Evolutionary conservation across 1,140 invertebrate genomes (phyloP).

Genomic region (Nasonia giraulti): DNA sequence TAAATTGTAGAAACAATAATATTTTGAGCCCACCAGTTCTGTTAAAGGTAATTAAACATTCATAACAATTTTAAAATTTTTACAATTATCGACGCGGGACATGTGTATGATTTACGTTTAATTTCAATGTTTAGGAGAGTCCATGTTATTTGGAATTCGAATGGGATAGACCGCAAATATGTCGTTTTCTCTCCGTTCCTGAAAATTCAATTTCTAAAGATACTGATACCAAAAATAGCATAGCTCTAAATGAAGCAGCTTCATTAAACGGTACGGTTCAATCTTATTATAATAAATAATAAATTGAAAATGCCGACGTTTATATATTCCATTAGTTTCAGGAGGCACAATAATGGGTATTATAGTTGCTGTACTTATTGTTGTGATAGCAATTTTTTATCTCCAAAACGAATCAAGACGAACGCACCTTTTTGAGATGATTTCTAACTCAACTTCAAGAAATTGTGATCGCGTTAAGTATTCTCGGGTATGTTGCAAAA

Average conservation of each 20-base stretch:
- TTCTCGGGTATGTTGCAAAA: slow-evolving; percentile 36
- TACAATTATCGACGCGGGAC: background rate
- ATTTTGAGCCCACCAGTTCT: slow-evolving; percentile 21
- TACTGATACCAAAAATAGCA: background rate
- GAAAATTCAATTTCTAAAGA: background rate
- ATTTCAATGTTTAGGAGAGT: background rate
- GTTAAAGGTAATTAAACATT: background rate
- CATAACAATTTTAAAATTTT: background rate
- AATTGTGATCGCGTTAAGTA: slow-evolving; percentile 36
- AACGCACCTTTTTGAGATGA: slow-evolving; percentile 3
- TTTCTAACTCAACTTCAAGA: slow-evolving; percentile 17
- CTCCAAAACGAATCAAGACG: slow-evolving; percentile 2
- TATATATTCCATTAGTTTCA: background rate
- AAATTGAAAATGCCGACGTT: background rate
- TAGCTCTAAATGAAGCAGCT: background rate
- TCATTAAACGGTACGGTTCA: background rate
- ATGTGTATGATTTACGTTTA: background rate
- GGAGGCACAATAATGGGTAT: background rate
- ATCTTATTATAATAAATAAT: background rate
- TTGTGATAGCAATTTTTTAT: slow-evolving; percentile 18
- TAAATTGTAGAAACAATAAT: slow-evolving; percentile 1
- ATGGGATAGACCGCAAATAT: background rate
- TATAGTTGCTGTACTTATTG: background rate
- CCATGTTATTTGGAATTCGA: slow-evolving; percentile 17
- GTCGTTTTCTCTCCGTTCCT: background rate